Evolutionary conservation across 2,797 vertebrate species (phyloP).

Genomic region (Decapterus maruadsi): DNA sequence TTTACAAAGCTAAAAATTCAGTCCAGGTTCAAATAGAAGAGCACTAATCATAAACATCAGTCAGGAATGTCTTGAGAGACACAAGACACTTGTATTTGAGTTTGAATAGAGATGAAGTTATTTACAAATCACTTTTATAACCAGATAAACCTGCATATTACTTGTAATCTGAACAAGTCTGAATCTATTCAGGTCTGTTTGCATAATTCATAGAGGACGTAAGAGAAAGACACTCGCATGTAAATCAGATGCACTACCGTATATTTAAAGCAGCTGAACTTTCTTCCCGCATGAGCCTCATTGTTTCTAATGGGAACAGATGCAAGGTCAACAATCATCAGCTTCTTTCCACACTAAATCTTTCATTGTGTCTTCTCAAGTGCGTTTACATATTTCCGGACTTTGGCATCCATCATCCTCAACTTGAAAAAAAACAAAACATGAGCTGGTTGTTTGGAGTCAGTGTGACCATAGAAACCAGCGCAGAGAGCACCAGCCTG

Average conservation of each 20-base stretch:
- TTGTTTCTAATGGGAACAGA: neutral
- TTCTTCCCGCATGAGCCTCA: neutral
- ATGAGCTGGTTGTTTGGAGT: neutral
- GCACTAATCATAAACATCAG: constrained; percentile 37
- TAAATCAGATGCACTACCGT: neutral
- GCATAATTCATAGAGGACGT: constrained; percentile 16
- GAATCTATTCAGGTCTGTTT: constrained; percentile 14
- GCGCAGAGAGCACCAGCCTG: neutral
- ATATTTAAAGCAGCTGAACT: neutral
- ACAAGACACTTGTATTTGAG: neutral
- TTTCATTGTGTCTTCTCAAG: constrained; percentile 4
- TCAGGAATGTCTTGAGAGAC: constrained; percentile 6
- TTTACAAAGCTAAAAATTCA: constrained; percentile 39
- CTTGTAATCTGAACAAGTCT: neutral
- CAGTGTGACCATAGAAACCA: constrained; percentile 4
- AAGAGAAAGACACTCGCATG: neutral
- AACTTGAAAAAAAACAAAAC: neutral
- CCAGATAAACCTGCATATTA: neutral
- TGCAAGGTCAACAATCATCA: constrained; percentile 6
- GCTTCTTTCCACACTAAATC: neutral
- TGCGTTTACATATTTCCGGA: constrained; percentile 23
- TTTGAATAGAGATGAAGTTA: constrained; percentile 5
- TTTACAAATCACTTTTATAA: too few species aligned
- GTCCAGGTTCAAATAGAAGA: neutral
- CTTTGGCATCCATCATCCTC: neutral